Evolutionary conservation across 2,113 vertebrate species (phyloP).

Genomic region (Willisornis vidua): DNA sequence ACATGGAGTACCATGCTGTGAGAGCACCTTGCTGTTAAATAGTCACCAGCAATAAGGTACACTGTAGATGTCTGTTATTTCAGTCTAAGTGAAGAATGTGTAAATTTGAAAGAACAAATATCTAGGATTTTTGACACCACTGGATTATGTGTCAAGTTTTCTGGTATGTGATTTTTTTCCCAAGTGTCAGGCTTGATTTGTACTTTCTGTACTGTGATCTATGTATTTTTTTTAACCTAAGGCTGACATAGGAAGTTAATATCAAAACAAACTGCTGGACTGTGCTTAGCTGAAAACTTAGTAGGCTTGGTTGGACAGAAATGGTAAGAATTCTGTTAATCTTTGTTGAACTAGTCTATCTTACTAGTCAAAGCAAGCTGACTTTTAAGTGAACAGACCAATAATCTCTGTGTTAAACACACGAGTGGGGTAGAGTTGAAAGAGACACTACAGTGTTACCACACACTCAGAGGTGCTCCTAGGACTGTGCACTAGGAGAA

Average conservation of each 20-base stretch:
- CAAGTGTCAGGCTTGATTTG: not conserved
- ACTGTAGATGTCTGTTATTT: slow-evolving; percentile 61
- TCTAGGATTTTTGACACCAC: not conserved
- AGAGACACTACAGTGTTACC: not conserved
- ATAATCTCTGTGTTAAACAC: not conserved
- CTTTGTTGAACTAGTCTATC: not conserved
- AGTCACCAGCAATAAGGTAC: slow-evolving; percentile 59
- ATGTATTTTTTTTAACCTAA: not conserved
- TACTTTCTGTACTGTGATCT: not conserved
- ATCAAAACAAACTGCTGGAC: not conserved
- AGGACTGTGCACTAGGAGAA: not conserved
- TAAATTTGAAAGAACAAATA: slow-evolving; percentile 29
- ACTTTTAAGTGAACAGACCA: not conserved
- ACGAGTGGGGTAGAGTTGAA: not conserved
- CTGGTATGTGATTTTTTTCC: not conserved
- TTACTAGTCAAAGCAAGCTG: not conserved
- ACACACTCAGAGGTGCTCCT: not conserved
- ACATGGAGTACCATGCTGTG: slow-evolving; percentile 71
- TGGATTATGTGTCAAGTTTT: not conserved
- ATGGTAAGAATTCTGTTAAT: not conserved
- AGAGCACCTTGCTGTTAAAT: slow-evolving; percentile 73
- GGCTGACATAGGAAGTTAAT: not conserved
- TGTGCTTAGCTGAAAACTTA: not conserved
- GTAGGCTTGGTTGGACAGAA: not conserved
- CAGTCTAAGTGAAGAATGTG: slow-evolving; percentile 54